These are phyloP conservation scores for Frankliniella fusca DNA, from an alignment of 2,888 invertebrate genomes.

Conservation along the genomic window DNA sequence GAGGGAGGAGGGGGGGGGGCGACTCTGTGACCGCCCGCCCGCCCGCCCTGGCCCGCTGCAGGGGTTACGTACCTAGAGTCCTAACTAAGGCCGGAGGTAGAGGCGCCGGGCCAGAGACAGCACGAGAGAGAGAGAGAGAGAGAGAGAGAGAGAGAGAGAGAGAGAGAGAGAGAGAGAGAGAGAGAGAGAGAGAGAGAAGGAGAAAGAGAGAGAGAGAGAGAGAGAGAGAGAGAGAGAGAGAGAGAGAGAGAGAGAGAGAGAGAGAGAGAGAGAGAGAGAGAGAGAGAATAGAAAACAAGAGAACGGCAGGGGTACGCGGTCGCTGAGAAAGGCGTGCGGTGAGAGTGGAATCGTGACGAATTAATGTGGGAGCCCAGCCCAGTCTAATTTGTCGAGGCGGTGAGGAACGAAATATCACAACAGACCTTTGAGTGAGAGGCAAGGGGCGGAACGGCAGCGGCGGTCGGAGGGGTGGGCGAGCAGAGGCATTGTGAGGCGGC, in stretches of 20 bases:
- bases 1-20: too few relatives aligned
- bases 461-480: background rate
- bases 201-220: background rate
- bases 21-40: too few relatives aligned
- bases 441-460: background rate
- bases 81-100: too few relatives aligned
- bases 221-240: background rate
- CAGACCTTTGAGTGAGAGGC: background rate
- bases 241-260: background rate
- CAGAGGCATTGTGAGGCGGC: background rate
- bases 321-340: background rate
- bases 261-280: background rate
- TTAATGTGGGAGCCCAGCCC: background rate
- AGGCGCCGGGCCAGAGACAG: too few relatives aligned
- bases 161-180: too few relatives aligned
- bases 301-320: background rate
- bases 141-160: too few relatives aligned
- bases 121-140: too few relatives aligned
- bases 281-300: background rate
- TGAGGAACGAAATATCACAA: conserved; percentile 7
- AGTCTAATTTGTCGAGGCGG: conserved; percentile 1
- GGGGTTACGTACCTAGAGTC: too few relatives aligned
- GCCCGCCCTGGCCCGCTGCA: too few relatives aligned
- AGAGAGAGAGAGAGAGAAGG: too few relatives aligned
- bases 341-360: conserved; percentile 3